These are phyloP conservation scores for Ectropis crepuscularia DNA, from an alignment of 2,888 invertebrate species.

Conservation along the genomic window DNA sequence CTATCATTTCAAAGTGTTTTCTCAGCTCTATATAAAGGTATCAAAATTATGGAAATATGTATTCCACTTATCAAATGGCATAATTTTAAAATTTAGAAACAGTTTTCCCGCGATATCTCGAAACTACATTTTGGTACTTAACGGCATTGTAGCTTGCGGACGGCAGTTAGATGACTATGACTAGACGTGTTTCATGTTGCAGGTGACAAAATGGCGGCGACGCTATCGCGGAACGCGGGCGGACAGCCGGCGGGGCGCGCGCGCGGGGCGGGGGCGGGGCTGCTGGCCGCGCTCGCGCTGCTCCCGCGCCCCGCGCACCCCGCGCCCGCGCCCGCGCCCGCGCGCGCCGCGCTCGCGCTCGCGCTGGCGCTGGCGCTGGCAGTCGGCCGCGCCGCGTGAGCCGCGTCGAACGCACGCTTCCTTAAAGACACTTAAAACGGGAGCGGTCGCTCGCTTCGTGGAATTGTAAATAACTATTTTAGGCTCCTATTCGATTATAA, in stretches of 20 bases:
- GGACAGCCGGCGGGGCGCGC: constrained; percentile 37
- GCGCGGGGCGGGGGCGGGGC: constrained; percentile 25
- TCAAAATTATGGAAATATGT: too few relatives aligned
- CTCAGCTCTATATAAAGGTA: too few relatives aligned
- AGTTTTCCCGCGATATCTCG: too few relatives aligned
- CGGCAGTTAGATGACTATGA: too few relatives aligned
- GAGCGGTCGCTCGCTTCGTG: neutral
- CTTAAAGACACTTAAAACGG: neutral
- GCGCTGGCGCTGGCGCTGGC: neutral
- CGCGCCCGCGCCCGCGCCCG: neutral
- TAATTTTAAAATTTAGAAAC: too few relatives aligned
- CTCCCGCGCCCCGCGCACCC: constrained; percentile 3
- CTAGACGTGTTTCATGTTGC: constrained; percentile 40
- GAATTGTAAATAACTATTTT: constrained; percentile 7
- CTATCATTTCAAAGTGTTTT: too few relatives aligned
- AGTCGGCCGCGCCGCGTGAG: neutral
- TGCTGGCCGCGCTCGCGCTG: constrained; percentile 7
- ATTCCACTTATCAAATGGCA: too few relatives aligned
- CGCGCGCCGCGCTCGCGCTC: neutral
- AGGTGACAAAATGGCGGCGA: constrained; percentile 97
- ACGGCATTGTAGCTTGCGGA: too few relatives aligned
- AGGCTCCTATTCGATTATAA: neutral
- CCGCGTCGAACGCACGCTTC: neutral
- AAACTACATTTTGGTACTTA: too few relatives aligned
- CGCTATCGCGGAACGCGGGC: constrained; percentile 88